Evolutionary conservation across 2,797 vertebrate species (phyloP), one percentile per base, ranked within the genome.

Genomic region (Ptychadena robeensis): DNA sequence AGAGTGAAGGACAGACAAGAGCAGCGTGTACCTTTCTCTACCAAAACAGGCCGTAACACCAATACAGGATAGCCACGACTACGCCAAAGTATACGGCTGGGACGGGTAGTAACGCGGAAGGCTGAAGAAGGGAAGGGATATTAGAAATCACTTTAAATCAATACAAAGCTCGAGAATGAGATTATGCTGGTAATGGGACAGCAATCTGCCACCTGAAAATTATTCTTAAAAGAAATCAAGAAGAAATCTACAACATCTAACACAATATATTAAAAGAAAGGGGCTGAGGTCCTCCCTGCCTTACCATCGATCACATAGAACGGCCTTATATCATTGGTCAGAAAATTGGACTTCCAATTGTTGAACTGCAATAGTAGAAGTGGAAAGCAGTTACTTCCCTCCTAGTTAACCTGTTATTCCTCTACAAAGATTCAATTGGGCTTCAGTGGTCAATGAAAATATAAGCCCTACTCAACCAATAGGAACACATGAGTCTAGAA

Each of bases 11-110:
- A 96, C 94, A 96, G 91, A 96, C 92, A 84, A 44, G 59, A 83
- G 93, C 95, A 79, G 94, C 94, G 94, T 96, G 95, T 99, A 99
- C 98, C 98, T 99, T 97, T 97, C 93, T 93, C 97, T 99, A 99
- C 97, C 97, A 99, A 95, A 98, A 97, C 94, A 97, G 96, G 95
- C 96, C 94, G 96, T 96, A 97, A 97, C 96, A 99, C 97, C 98
- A 99, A 96, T 97, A 99, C 95, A 98, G 96, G 97, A 99, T 96
- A 97, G 95, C 97, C 97, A 99, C 96, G 96, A 97, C 94, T 95
- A 99, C 96, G 95, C 96, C 96, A 96, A 99, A 96, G 97, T 96
- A 95, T 95, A 99, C 94, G 96, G 97, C 96, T 96, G 96, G 98
- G 97, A 96, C 96, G 93, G 97, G 98, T 96, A 98, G 97, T 96